These are phyloP conservation scores for Epinotia bilunana DNA, from an alignment of 2,888 invertebrate genomes.

Conservation along the genomic window DNA sequence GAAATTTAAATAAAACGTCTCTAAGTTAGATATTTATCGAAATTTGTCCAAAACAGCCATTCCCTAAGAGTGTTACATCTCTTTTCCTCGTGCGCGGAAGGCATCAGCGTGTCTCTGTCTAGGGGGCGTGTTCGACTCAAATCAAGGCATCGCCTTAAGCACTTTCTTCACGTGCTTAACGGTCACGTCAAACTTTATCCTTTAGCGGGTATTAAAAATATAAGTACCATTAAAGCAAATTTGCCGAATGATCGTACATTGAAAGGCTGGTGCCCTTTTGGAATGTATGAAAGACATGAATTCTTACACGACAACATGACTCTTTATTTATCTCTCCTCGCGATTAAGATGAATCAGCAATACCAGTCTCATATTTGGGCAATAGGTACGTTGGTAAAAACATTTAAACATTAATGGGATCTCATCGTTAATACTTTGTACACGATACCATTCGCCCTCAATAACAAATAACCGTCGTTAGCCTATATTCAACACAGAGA, in stretches of 20 bases:
- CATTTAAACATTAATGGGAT: slow-evolving; percentile 8
- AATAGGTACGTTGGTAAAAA: slow-evolving; percentile 1
- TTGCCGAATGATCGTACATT: slow-evolving; percentile 35
- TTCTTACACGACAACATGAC: slow-evolving; percentile 5
- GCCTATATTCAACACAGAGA: slow-evolving; percentile 18
- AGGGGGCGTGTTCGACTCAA: too few species aligned
- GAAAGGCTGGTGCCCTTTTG: slow-evolving; percentile 38
- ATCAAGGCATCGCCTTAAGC: too few species aligned
- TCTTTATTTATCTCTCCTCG: slow-evolving; percentile 27
- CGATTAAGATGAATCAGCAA: slow-evolving; percentile 37
- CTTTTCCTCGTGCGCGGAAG: too few species aligned
- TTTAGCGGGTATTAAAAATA: background rate
- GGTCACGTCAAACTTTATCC: background rate
- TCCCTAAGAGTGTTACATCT: too few species aligned
- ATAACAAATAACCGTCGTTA: slow-evolving; percentile 34
- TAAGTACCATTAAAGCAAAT: background rate
- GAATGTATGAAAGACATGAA: slow-evolving; percentile 21
- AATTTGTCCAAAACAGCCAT: too few species aligned
- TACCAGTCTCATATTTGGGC: slow-evolving; percentile 2
- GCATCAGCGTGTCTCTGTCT: too few species aligned
- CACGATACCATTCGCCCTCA: slow-evolving; percentile 18
- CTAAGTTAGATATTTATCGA: too few species aligned
- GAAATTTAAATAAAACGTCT: too few species aligned
- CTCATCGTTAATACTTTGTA: slow-evolving; percentile 3
- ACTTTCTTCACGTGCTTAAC: background rate